phyloP scores from a whole-genome alignment of 2,113 vertebrate species.

The Ellobius talpinus region DNA sequence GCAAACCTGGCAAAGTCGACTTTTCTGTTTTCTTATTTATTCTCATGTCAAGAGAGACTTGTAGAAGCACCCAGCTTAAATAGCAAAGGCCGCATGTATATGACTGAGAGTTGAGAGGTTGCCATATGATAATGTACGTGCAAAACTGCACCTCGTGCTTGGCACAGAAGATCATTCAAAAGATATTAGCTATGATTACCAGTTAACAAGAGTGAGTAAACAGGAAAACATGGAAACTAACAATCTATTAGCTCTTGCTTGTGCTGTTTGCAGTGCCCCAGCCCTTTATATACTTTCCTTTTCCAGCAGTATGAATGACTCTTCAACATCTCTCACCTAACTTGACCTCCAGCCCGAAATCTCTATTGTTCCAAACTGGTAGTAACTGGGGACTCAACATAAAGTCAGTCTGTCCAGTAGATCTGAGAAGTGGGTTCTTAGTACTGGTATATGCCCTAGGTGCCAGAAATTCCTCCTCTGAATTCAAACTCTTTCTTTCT shows the following conservation, averaged over 20 bases:
- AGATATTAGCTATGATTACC: background rate
- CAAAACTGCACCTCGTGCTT: background rate
- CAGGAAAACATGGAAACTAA: background rate
- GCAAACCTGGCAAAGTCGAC: background rate
- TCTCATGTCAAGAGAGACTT: background rate
- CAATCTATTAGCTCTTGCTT: too few species aligned
- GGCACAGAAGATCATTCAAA: constrained; percentile 12
- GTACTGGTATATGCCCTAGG: background rate
- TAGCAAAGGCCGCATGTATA: background rate
- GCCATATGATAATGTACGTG: background rate
- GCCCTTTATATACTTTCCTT: background rate
- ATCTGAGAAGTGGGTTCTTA: background rate
- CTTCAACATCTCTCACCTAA: background rate
- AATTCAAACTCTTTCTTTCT: background rate
- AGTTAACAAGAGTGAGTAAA: constrained; percentile 4
- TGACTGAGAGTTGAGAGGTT: background rate
- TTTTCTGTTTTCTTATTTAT: background rate
- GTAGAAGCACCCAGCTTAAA: background rate
- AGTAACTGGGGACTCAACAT: background rate
- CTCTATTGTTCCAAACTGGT: background rate
- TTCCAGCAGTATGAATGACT: background rate
- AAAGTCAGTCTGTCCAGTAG: constrained; percentile 1
- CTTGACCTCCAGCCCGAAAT: background rate
- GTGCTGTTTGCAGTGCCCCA: background rate
- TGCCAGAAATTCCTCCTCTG: background rate